Evolutionary conservation across 2,797 vertebrate genomes (phyloP), one percentile per base, ranked within the genome.

Genomic region (Mallotus villosus): DNA sequence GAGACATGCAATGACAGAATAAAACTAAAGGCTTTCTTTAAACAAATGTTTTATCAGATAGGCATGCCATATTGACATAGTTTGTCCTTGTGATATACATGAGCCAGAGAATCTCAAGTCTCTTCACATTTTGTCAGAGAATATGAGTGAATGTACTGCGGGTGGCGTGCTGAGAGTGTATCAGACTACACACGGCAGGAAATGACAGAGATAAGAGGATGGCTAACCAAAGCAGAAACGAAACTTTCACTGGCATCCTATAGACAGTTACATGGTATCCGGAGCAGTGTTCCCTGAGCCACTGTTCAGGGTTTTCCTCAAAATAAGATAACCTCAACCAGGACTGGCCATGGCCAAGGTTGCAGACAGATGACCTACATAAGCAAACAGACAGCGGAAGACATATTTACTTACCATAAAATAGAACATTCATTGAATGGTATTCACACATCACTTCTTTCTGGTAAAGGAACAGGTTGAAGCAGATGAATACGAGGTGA

Each of bases 211-310:
- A 32, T 58, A 24, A 24, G 24, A 37, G 29, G 14, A 7, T 61
- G n/a, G 27, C 53, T 34, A 73, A 74, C 19, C 19, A 59, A 27
- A 58, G 70, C 46, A 62, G 67, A 80, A 37, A 41, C 16, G 6
- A 74, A 58, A 78, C 74, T 78, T 77, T 81, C 76, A 67, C 80
- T 78, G 68, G n/a, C 34, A 70, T 46, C 68, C 66, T 70, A 63
- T 66, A 74, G 63, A 65, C 60, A 71, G 69, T 34, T 22, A 27
- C 75, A 75, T 78, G 4, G 17, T 75, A 81, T 78, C 63, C 29
- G 67, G 24, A 58, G 46, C 32, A 59, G 61, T 46, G 46, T 8
- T 49, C n/a, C 63, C 37, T 32, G 74, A 75, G 51, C 70, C 51
- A 37, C 58, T 37, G 53, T 63, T 62, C 63, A 71, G 64, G 68